A percentile compares a stretch with the other conserved stretches of the same genome.
These are phyloP conservation scores for Athene cunicularia DNA, from an alignment of 2,113 vertebrate genomes.

Conservation along the genomic window DNA sequence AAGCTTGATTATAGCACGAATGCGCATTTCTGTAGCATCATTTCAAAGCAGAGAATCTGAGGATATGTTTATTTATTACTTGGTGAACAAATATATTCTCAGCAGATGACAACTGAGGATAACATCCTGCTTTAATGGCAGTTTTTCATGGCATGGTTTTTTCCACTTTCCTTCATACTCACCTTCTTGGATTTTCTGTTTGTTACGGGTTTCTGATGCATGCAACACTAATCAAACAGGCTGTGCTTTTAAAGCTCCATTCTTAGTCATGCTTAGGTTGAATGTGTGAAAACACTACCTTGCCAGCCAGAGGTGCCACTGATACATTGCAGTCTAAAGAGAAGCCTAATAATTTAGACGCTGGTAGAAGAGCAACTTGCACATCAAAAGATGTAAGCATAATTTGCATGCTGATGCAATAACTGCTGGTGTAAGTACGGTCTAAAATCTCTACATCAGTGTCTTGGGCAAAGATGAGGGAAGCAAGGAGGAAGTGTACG, in stretches of 20 bases:
- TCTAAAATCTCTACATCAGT: neutral
- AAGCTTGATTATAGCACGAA: neutral
- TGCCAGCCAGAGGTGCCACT: neutral
- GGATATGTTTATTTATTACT: conserved; percentile 53
- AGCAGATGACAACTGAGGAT: conserved; percentile 36
- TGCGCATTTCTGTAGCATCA: neutral
- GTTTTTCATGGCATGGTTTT: conserved; percentile 17
- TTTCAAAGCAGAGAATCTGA: conserved; percentile 23
- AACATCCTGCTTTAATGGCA: conserved; percentile 6
- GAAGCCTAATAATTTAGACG: neutral
- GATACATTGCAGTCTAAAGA: neutral
- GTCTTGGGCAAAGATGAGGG: neutral
- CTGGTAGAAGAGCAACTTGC: neutral
- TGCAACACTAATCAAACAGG: conserved; percentile 25
- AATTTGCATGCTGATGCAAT: neutral
- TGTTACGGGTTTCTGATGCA: conserved; percentile 16
- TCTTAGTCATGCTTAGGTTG: neutral
- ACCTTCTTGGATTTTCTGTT: conserved; percentile 12
- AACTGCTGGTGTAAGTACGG: neutral
- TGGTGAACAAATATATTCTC: conserved; percentile 59
- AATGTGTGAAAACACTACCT: neutral
- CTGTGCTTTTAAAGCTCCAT: neutral
- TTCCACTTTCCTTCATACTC: conserved; percentile 33
- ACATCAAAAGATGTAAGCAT: neutral
- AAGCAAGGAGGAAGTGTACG: neutral